Evolutionary conservation across 2,113 vertebrate species (phyloP).

Genomic region (Nestor notabilis): DNA sequence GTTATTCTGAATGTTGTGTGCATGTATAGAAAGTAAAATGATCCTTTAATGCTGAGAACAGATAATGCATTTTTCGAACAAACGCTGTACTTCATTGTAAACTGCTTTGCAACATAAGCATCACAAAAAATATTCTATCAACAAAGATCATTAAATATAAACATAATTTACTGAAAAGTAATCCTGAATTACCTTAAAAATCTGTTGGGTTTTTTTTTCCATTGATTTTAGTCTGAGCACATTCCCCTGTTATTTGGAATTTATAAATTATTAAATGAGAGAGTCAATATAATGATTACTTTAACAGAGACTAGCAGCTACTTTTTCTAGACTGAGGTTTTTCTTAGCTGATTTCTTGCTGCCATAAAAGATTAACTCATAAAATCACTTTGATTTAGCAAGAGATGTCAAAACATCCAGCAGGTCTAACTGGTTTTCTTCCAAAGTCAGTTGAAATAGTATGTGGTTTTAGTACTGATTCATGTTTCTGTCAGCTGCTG

Average conservation of each 20-base stretch:
- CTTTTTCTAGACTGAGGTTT: background rate
- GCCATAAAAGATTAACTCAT: conserved; percentile 25
- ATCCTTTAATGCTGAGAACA: background rate
- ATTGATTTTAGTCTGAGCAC: background rate
- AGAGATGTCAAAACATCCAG: conserved; percentile 52
- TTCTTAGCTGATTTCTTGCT: conserved; percentile 25
- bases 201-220: background rate
- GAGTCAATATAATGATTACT: background rate
- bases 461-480: conserved; percentile 43
- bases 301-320: background rate
- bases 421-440: conserved; percentile 53
- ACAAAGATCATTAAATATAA: background rate
- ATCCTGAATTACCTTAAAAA: background rate
- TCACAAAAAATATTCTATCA: background rate
- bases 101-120: background rate
- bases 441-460: conserved; percentile 42
- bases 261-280: conserved; percentile 12
- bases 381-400: conserved; percentile 61
- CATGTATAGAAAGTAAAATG: background rate
- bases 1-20: background rate
- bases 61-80: background rate
- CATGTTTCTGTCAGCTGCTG: conserved; percentile 52
- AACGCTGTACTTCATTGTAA: background rate
- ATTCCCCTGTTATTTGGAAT: background rate
- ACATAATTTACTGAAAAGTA: background rate